These are phyloP conservation scores for Scatophagus argus DNA, from an alignment of 2,113 vertebrate genomes.

Conservation along the genomic window DNA sequence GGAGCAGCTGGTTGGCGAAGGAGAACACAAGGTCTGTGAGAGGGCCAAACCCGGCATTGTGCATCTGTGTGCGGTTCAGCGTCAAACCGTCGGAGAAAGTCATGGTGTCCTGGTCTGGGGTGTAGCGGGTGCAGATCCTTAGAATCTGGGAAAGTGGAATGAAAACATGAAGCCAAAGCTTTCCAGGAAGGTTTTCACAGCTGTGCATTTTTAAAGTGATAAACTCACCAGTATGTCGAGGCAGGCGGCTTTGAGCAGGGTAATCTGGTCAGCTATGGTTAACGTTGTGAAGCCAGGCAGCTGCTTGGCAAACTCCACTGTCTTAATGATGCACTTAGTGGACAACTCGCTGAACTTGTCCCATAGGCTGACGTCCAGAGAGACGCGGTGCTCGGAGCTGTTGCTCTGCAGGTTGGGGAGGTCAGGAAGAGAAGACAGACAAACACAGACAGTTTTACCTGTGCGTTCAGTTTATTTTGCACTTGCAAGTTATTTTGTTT, in stretches of 20 bases:
- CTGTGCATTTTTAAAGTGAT: background rate
- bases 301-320: constrained; percentile 84
- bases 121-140: constrained; percentile 84
- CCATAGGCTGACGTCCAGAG: constrained; percentile 83
- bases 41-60: constrained; percentile 84
- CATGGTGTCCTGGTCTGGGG: constrained; percentile 87
- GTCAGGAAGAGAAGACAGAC: background rate
- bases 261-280: constrained; percentile 85
- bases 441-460: background rate
- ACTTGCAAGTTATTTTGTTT: background rate
- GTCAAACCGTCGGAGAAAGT: constrained; percentile 96
- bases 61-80: constrained; percentile 90
- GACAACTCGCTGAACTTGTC: constrained; percentile 85
- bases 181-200: background rate
- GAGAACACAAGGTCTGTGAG: constrained; percentile 85
- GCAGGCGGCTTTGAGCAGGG: constrained; percentile 83
- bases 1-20: constrained; percentile 93
- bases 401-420: constrained; percentile 69
- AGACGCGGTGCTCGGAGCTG: constrained; percentile 80
- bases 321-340: constrained; percentile 86
- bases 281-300: constrained; percentile 83
- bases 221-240: constrained; percentile 83
- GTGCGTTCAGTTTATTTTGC: background rate
- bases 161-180: background rate
- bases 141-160: constrained; percentile 69